phyloP scores from a whole-genome alignment of 1,140 invertebrate species.

The Rhynchophorus ferrugineus region DNA sequence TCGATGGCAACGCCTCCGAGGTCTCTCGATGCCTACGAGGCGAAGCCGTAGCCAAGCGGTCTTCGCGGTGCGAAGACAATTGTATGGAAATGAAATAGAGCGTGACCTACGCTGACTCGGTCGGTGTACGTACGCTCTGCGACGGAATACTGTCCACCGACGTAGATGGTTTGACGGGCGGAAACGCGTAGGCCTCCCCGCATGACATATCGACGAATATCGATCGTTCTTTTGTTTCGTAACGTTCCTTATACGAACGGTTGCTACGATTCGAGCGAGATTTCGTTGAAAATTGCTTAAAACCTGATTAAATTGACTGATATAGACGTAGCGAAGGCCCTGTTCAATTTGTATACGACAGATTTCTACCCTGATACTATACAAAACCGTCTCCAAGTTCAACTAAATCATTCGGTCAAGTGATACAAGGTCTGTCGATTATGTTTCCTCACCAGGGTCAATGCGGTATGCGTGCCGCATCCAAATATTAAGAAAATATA shows the following conservation, averaged over 20 bases:
- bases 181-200: background rate
- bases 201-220: background rate
- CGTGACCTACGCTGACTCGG: slow-evolving; percentile 2
- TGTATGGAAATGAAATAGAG: slow-evolving; percentile 7
- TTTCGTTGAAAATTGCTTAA: slow-evolving; percentile 3
- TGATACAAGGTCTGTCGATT: too few relatives aligned
- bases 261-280: background rate
- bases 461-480: too few relatives aligned
- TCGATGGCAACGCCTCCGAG: background rate
- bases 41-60: background rate
- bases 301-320: too few relatives aligned
- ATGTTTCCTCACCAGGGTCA: too few relatives aligned
- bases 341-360: too few relatives aligned
- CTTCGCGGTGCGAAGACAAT: background rate
- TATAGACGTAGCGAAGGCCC: too few relatives aligned
- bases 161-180: background rate
- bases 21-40: background rate
- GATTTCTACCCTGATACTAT: too few relatives aligned
- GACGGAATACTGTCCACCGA: background rate
- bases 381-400: too few relatives aligned
- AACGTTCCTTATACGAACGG: too few relatives aligned
- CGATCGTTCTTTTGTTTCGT: too few relatives aligned
- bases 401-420: too few relatives aligned
- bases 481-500: too few relatives aligned
- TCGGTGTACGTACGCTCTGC: background rate